Conservation (phyloP, 2,888 invertebrate species). For the Calameuta filiformis region DNA sequence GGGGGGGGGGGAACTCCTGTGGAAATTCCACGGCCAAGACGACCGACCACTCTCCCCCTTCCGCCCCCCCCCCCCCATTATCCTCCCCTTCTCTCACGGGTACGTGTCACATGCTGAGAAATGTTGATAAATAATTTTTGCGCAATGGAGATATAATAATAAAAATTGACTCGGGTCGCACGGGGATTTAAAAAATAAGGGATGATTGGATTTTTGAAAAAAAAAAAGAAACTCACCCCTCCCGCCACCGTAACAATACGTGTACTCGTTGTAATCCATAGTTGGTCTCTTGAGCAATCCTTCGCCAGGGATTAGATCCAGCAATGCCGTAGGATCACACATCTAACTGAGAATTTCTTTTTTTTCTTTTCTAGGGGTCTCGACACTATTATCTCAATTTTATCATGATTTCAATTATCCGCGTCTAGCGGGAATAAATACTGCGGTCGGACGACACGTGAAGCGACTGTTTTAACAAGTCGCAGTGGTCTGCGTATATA, state of each 20-base stretch:
- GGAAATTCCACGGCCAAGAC: not conserved
- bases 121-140: not conserved
- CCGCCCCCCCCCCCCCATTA: no score
- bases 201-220: conserved; percentile 5
- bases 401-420: not conserved
- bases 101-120: not conserved
- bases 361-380: not conserved
- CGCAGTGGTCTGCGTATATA: conserved; percentile 9
- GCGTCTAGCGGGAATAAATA: not conserved
- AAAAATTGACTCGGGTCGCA: not conserved
- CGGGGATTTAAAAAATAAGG: not conserved
- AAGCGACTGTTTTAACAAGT: not conserved
- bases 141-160: not conserved
- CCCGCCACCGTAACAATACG: conserved; percentile 63
- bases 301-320: conserved; percentile 60
- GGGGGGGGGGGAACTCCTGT: not conserved
- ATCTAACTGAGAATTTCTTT: conserved; percentile 31
- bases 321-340: conserved; percentile 59
- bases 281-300: conserved; percentile 61
- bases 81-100: not conserved
- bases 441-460: not conserved
- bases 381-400: not conserved
- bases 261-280: conserved; percentile 66
- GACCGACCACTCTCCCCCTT: not conserved
- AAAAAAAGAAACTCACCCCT: conserved; percentile 50